Evolutionary conservation across 2,113 vertebrate species (phyloP).

Genomic region (Jaculus jaculus): DNA sequence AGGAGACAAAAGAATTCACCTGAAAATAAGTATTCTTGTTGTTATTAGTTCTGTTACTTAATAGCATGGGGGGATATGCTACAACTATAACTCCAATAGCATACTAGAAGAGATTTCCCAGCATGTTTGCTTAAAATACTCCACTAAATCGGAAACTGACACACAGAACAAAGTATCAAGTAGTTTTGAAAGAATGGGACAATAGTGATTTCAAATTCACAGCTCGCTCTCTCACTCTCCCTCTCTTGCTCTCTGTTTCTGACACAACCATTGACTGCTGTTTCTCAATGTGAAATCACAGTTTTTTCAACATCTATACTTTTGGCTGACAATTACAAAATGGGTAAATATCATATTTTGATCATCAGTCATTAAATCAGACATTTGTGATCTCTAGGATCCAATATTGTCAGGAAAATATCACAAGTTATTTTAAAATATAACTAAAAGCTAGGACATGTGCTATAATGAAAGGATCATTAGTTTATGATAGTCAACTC

Average conservation of each 20-base stretch:
- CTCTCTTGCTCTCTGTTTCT: too few relatives aligned
- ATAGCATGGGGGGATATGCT: neutral
- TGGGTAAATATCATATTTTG: neutral
- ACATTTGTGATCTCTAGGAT: neutral
- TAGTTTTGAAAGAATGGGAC: neutral
- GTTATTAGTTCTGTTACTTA: neutral
- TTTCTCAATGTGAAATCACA: neutral
- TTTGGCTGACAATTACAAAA: neutral
- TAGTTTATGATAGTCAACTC: neutral
- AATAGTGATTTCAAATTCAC: neutral
- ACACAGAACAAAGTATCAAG: neutral
- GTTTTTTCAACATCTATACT: neutral
- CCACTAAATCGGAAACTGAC: neutral
- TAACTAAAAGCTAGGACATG: neutral
- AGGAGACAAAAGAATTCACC: slow-evolving; percentile 2
- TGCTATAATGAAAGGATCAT: neutral
- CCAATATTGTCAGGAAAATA: neutral
- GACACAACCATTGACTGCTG: neutral
- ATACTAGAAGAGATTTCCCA: neutral
- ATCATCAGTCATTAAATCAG: neutral
- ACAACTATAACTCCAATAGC: neutral
- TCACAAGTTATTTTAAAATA: slow-evolving; percentile 7
- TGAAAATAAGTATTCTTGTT: neutral
- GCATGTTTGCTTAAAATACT: neutral
- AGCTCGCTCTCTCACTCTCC: neutral